Evolutionary conservation across 2,888 invertebrate species (phyloP).

Genomic region (Latheticus oryzae): DNA sequence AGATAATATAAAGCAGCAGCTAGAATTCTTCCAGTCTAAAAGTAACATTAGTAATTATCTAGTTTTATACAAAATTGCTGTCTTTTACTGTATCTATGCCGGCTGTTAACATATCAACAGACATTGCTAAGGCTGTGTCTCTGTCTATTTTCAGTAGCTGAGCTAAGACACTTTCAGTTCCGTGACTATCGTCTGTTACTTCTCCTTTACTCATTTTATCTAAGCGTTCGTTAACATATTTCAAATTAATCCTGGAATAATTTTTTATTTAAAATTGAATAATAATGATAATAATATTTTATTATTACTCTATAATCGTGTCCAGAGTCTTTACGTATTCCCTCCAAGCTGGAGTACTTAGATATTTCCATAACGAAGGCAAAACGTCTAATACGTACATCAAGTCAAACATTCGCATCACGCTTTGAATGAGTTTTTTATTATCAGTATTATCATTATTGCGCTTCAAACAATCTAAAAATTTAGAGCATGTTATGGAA

Average conservation of each 20-base stretch:
- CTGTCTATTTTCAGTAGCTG: constrained; percentile 72
- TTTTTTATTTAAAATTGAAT: neutral
- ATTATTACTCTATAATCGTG: constrained; percentile 5
- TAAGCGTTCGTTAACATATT: constrained; percentile 53
- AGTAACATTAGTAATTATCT: constrained; percentile 17
- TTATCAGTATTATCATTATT: constrained; percentile 57
- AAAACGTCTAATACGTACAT: constrained; percentile 59
- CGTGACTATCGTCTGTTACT: constrained; percentile 60
- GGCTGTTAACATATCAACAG: constrained; percentile 76
- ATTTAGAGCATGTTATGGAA: neutral
- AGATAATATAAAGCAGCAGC: constrained; percentile 65
- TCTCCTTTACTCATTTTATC: constrained; percentile 42
- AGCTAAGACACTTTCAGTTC: constrained; percentile 72
- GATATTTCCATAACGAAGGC: constrained; percentile 50
- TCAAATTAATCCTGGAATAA: constrained; percentile 50
- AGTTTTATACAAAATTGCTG: neutral
- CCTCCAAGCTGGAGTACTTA: constrained; percentile 22
- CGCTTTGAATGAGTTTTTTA: constrained; percentile 63
- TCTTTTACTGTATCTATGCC: constrained; percentile 80
- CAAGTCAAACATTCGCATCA: constrained; percentile 53
- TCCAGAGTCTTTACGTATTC: constrained; percentile 5
- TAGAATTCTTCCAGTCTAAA: constrained; percentile 66
- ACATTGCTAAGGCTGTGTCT: constrained; percentile 74
- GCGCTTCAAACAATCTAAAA: constrained; percentile 16
- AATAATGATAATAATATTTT: neutral